Evolutionary conservation across 2,888 invertebrate species (phyloP).

Genomic region (Strigamia maritima): DNA sequence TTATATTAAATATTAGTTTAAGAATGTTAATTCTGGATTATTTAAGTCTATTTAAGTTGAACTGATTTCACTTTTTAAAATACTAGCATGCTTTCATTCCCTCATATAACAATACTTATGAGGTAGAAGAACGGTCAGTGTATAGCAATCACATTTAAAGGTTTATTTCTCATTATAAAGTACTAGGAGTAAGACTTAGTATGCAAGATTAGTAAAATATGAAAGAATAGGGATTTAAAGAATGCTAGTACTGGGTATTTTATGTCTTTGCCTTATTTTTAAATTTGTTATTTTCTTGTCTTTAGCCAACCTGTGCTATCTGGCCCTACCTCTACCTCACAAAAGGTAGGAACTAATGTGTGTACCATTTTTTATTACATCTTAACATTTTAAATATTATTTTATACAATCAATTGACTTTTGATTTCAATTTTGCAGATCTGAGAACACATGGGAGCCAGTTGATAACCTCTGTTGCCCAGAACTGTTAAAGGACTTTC

Average conservation of each 20-base stretch:
- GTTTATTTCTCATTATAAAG: neutral
- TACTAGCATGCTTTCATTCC: conserved; percentile 19
- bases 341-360: conserved; percentile 33
- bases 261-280: neutral
- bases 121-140: conserved; percentile 20
- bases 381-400: neutral
- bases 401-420: neutral
- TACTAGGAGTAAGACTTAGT: neutral
- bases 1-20: neutral
- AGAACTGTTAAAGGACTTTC: conserved; percentile 30
- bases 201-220: neutral
- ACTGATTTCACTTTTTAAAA: neutral
- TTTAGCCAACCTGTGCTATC: conserved; percentile 38
- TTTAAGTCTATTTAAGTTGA: neutral
- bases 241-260: conserved; percentile 10
- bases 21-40: neutral
- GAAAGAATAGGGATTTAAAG: neutral
- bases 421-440: conserved; percentile 16
- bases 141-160: neutral
- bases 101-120: neutral
- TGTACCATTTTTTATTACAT: neutral
- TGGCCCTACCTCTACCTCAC: conserved; percentile 39
- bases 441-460: conserved; percentile 38
- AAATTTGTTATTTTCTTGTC: conserved; percentile 5
- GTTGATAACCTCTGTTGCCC: conserved; percentile 33